Conservation (phyloP, 2,797 vertebrate genomes). For the Graptemys geographica region DNA sequence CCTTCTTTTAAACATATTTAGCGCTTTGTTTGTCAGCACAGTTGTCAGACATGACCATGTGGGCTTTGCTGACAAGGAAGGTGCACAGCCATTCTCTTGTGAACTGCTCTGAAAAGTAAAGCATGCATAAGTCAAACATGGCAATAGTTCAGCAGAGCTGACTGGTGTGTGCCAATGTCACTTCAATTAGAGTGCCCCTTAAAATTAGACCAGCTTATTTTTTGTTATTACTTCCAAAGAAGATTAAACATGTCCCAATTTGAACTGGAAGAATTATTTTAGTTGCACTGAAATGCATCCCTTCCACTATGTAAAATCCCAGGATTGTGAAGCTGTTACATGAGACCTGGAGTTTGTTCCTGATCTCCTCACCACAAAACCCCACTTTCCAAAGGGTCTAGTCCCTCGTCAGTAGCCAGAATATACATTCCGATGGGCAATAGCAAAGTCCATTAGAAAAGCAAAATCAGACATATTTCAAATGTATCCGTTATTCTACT, state of each 20-base stretch:
- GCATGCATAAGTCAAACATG: neutral
- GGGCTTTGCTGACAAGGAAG: neutral
- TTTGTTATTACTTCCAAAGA: slow-evolving; percentile 47
- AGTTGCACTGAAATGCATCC: neutral
- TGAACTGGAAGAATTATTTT: slow-evolving; percentile 55
- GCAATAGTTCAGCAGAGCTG: neutral
- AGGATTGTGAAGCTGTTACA: neutral
- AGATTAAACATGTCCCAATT: slow-evolving; percentile 53
- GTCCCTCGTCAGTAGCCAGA: neutral
- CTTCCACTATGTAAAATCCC: neutral
- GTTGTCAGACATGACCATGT: neutral
- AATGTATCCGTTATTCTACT: neutral
- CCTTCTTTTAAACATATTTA: neutral
- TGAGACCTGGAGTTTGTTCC: neutral
- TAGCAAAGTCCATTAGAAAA: neutral
- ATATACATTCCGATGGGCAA: neutral
- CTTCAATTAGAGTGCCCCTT: slow-evolving; percentile 34
- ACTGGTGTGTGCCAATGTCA: neutral
- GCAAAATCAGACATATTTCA: neutral
- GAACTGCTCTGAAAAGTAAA: neutral
- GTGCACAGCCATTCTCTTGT: accelerated
- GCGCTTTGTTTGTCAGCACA: neutral
- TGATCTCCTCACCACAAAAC: neutral
- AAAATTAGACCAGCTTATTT: slow-evolving; percentile 34
- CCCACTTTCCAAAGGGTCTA: slow-evolving; percentile 8